Percentiles rank a stretch among this genome's conserved stretches.
phyloP scores from a whole-genome alignment of 2,797 vertebrate species.

The Serranus cabrilla region DNA sequence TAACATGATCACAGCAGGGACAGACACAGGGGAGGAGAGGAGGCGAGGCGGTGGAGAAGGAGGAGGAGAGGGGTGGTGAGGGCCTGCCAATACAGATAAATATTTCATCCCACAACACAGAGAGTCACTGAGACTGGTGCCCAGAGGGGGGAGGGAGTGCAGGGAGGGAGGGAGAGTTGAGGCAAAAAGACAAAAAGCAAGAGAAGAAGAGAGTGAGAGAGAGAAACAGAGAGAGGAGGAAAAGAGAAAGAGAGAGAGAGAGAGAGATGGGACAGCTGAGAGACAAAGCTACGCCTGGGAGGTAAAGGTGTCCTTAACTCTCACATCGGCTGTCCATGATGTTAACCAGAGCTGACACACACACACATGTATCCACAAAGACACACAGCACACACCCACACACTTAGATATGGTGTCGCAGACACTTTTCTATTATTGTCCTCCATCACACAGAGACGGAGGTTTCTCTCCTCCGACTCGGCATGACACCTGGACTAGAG shows the following conservation, averaged over 20 bases:
- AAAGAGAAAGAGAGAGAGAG: not conserved
- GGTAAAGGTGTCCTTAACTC: conserved; percentile 84
- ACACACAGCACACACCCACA: conserved; percentile 37
- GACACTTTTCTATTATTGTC: conserved; percentile 66
- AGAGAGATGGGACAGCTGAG: conserved; percentile 61
- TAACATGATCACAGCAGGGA: conserved; percentile 70
- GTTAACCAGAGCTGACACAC: conserved; percentile 73
- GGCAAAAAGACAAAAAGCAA: conserved; percentile 44
- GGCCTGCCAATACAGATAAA: conserved; percentile 83
- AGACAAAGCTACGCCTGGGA: conserved; percentile 78
- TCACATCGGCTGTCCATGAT: conserved; percentile 68
- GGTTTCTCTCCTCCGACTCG: conserved; percentile 41
- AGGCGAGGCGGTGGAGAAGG: conserved; percentile 30
- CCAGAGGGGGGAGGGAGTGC: conserved; percentile 56
- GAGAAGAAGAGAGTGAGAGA: conserved; percentile 20
- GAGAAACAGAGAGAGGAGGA: conserved; percentile 2
- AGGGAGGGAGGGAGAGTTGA: conserved; percentile 30
- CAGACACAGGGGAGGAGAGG: conserved; percentile 58
- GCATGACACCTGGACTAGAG: conserved; percentile 55
- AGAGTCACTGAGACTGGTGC: conserved; percentile 76
- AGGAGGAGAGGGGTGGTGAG: conserved; percentile 38
- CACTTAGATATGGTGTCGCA: conserved; percentile 56
- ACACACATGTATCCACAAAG: conserved; percentile 40
- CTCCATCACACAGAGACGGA: conserved; percentile 19
- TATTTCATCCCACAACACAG: conserved; percentile 77